Evolutionary conservation across 30 jellyfish, hydroid and myxozoan genomes (phyloP), one percentile per base, ranked within the genome.

Genomic region (Cassiopea xamachana): DNA sequence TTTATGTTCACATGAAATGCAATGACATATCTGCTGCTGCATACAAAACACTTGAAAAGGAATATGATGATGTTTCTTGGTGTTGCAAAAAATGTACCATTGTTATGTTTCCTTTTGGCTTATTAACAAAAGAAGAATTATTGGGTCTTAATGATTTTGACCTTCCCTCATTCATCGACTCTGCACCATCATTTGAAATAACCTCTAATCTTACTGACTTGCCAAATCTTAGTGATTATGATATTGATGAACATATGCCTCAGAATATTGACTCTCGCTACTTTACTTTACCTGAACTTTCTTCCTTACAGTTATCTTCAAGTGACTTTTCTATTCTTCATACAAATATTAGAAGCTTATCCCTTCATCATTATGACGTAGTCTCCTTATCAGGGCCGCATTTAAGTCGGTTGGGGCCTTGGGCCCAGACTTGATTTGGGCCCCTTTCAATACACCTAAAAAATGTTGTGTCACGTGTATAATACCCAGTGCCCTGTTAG

Each of bases 181-280:
- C 90, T n/a, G n/a, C 61, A 19, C 90, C 90, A 81, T 81, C 73
- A 71, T 83, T 83, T 83, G 72, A 83, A 83, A 64, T 64, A 83
- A 27, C 91, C 48, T 83, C 73, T 68, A 64, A 44, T 68, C 91
- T 83, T 69, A 7, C 73, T 64, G 69, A 83, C 73, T 83, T 83
- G 91, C 91, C 85, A 14, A 83, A 69, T 60, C 73, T 83, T 74
- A 73, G 43, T 83, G 91, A 83, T 83, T 81, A 81, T 46, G 85
- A 81, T 81, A 81, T 58, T 60, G 83, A 60, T 79, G 85, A 75
- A 46, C 85, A 46, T 49, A 5, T n/a, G 44, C 85, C n/a, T n/a
- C n/a, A n/a, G n/a, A n/a, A n/a, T n/a, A n/a, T n/a, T n/a, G n/a
- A n/a, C n/a, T n/a, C 81, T 12, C 73, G 39, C 49, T 49, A 78